Conservation (phyloP, 2,113 vertebrate species). For the Vulpes lagopus region DNA sequence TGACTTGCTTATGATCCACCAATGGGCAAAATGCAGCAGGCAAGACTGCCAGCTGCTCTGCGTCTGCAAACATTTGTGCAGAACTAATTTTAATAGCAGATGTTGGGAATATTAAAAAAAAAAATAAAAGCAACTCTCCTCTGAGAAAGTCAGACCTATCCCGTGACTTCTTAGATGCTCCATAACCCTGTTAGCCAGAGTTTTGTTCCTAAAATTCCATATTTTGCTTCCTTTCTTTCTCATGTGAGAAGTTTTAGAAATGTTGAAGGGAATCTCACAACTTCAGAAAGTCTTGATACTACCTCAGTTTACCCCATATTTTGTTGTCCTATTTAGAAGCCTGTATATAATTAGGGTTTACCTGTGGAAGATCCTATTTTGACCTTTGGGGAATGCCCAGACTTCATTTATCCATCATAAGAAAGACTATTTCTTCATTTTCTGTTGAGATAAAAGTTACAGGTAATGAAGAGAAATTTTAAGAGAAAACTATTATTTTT, state of each 20-base stretch:
- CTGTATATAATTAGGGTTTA: slow-evolving; percentile 51
- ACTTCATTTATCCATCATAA: slow-evolving; percentile 27
- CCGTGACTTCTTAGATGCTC: slow-evolving; percentile 75
- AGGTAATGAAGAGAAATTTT: slow-evolving; percentile 37
- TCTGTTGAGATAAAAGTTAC: slow-evolving; percentile 54
- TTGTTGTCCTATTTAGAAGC: slow-evolving; percentile 77
- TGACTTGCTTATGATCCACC: slow-evolving; percentile 59
- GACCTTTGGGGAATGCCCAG: neutral
- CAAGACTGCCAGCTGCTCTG: slow-evolving; percentile 70
- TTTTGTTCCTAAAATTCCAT: slow-evolving; percentile 75
- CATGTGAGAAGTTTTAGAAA: slow-evolving; percentile 63
- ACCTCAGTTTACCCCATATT: slow-evolving; percentile 75
- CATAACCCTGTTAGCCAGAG: slow-evolving; percentile 69
- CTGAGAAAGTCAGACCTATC: slow-evolving; percentile 69
- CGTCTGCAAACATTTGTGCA: slow-evolving; percentile 80
- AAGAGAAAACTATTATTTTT: slow-evolving; percentile 53
- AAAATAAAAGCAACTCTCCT: slow-evolving; percentile 30
- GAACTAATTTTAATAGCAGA: slow-evolving; percentile 81
- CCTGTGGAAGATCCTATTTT: slow-evolving; percentile 47
- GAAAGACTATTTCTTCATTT: slow-evolving; percentile 51
- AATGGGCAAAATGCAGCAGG: slow-evolving; percentile 43
- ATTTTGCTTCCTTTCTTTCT: slow-evolving; percentile 67
- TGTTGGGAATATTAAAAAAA: slow-evolving; percentile 68
- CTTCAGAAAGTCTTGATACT: slow-evolving; percentile 70
- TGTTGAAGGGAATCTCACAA: slow-evolving; percentile 64